A percentile compares a stretch with the other conserved stretches of the same genome.
These are phyloP conservation scores for Prolemur simus DNA, from an alignment of 2,113 vertebrate genomes.

Conservation along the genomic window DNA sequence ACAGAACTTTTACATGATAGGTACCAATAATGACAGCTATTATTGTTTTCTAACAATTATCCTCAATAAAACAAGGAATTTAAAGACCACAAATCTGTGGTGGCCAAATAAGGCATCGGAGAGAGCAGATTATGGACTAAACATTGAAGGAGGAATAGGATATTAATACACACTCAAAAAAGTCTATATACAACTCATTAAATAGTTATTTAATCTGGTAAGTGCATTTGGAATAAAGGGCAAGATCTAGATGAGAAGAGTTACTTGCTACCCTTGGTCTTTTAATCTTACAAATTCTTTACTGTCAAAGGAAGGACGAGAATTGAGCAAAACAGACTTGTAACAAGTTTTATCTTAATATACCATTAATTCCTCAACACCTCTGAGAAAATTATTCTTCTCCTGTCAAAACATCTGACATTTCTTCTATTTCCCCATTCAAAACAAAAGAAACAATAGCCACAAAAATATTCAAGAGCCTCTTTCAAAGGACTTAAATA, in stretches of 20 bases:
- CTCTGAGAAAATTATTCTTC: slow-evolving; percentile 25
- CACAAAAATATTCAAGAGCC: background rate
- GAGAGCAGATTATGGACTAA: background rate
- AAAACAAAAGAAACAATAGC: slow-evolving; percentile 16
- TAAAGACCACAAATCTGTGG: background rate
- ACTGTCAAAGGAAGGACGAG: background rate
- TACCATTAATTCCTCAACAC: background rate
- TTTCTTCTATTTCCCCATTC: background rate
- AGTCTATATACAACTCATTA: background rate
- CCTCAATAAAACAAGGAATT: background rate
- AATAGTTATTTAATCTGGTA: background rate
- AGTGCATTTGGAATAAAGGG: background rate
- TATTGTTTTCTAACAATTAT: background rate
- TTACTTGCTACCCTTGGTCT: background rate
- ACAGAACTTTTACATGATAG: background rate
- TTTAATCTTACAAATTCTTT: slow-evolving; percentile 26
- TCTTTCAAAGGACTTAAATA: slow-evolving; percentile 26
- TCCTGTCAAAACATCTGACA: background rate
- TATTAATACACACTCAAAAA: background rate
- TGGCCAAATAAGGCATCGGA: background rate
- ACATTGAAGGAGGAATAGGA: background rate
- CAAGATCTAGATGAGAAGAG: background rate
- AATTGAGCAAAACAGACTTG: background rate
- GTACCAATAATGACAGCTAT: background rate
- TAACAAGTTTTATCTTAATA: background rate